A percentile compares a stretch with the other conserved stretches of the same genome.
Conservation (phyloP, 2,888 invertebrate genomes). For the Acanthosepion esculentum region DNA sequence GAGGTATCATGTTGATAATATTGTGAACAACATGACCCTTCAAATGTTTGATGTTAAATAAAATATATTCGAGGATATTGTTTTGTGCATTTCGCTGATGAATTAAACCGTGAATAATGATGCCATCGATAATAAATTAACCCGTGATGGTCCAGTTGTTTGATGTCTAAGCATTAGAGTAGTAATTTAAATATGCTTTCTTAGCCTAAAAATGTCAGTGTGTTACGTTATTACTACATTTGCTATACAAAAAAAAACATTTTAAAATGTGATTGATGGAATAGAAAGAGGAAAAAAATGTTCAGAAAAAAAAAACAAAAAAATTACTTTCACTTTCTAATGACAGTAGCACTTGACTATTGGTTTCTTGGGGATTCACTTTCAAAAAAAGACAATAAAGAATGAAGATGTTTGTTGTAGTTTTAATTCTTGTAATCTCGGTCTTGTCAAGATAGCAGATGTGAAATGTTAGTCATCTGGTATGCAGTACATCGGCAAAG, state of each 20-base stretch:
- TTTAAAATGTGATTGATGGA: not conserved
- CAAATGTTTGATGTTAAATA: too few relatives aligned
- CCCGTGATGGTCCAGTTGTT: not conserved
- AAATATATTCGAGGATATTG: too few relatives aligned
- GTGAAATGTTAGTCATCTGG: conserved; percentile 2
- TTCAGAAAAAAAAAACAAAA: not conserved
- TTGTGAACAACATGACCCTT: too few relatives aligned
- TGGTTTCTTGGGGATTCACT: not conserved
- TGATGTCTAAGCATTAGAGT: not conserved
- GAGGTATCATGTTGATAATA: too few relatives aligned
- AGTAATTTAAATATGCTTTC: not conserved
- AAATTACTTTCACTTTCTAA: not conserved
- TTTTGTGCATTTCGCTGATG: too few relatives aligned
- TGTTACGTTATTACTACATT: not conserved
- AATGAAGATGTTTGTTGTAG: not conserved
- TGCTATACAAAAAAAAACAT: not conserved
- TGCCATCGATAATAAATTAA: too few relatives aligned
- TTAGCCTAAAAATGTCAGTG: not conserved
- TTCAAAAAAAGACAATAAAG: not conserved
- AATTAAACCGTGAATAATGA: too few relatives aligned
- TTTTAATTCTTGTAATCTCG: not conserved
- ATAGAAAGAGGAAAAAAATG: not conserved
- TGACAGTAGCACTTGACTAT: not conserved
- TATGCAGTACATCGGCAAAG: not conserved
- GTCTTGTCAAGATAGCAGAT: not conserved